Evolutionary conservation across 2,888 invertebrate species (phyloP), one percentile per base, ranked within the genome.

Genomic region (Myopa testacea): DNA sequence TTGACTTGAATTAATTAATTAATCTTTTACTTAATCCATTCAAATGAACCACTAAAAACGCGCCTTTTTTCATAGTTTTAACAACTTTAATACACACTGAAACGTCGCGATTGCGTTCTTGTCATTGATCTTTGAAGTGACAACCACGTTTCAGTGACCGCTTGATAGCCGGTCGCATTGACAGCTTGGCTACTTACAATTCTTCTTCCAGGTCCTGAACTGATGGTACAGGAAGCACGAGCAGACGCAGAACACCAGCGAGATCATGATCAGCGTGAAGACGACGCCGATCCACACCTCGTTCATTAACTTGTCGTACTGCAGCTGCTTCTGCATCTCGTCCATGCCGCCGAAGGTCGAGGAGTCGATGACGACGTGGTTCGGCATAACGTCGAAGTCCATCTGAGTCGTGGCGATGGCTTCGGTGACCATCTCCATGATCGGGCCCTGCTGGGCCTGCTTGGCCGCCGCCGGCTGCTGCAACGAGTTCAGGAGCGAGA

Each of bases 201-300:
- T 90, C 81, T 90, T 89, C 86, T 92, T 92, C 93, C 92, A 93
- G 81, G 92, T 91, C 81, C 92, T 91, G 85, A 92, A 92, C 84
- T 92, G 92, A 87, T 93, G 92, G 85, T 92, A 92, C 63, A 93
- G 87, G 80, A 92, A 90, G 86, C 92, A 93, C 80, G 92, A 91
- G 84, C 92, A 93, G 87, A 93, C 91, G 84, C 92, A 92, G 84
- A 92, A 92, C 63, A 92, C 91, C 89, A 92, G 91, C 82, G 91
- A 91, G 65, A 92, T 89, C 78, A 92, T 91, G 89, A 93, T 91
- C 70, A 92, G 86, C 19, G 92, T 92, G 73, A 93, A 86, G 52
- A 92, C 92, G 79, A 92, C 90, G 38, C 92, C 92, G 77, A 93
- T 92, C 93, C 93, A 93, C 62, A 93, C 91, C 84, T 93, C 93